phyloP scores from a whole-genome alignment of 2,888 invertebrate species.

The Sarcophaga variegata region DNA sequence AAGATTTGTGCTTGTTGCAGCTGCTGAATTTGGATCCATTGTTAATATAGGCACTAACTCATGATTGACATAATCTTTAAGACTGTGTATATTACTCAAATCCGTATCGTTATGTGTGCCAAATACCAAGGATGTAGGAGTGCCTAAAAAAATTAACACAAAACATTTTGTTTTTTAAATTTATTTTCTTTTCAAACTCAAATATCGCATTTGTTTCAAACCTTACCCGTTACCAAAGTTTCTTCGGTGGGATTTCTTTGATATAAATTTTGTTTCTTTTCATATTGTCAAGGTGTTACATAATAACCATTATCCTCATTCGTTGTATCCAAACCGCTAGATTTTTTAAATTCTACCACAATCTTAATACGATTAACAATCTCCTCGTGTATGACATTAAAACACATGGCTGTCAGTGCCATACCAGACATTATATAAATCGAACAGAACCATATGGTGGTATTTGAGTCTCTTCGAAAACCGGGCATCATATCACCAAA shows the following conservation, averaged over 20 bases:
- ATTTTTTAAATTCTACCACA: conserved; percentile 81
- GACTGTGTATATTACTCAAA: conserved; percentile 78
- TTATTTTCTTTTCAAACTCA: neutral
- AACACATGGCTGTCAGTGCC: conserved; percentile 94
- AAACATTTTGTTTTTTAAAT: neutral
- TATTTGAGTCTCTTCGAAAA: conserved; percentile 82
- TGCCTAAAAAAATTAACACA: conserved; percentile 77
- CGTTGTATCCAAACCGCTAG: conserved; percentile 73
- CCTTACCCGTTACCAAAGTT: conserved; percentile 82
- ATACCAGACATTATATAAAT: conserved; percentile 93
- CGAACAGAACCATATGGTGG: conserved; percentile 94
- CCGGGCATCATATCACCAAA: conserved; percentile 94
- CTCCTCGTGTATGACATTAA: conserved; percentile 94
- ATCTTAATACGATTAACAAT: conserved; percentile 91
- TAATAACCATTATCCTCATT: conserved; percentile 77
- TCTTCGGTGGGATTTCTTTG: conserved; percentile 85
- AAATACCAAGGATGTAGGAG: conserved; percentile 83
- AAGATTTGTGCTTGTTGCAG: conserved; percentile 71
- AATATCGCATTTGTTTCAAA: conserved; percentile 4
- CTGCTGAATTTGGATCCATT: conserved; percentile 79
- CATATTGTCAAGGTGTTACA: conserved; percentile 78
- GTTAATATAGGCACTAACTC: conserved; percentile 82
- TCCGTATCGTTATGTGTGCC: conserved; percentile 75
- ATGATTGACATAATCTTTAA: conserved; percentile 81
- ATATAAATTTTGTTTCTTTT: conserved; percentile 81